Conservation (phyloP, 2,797 vertebrate genomes). For the Perdix hodgsoniae region DNA sequence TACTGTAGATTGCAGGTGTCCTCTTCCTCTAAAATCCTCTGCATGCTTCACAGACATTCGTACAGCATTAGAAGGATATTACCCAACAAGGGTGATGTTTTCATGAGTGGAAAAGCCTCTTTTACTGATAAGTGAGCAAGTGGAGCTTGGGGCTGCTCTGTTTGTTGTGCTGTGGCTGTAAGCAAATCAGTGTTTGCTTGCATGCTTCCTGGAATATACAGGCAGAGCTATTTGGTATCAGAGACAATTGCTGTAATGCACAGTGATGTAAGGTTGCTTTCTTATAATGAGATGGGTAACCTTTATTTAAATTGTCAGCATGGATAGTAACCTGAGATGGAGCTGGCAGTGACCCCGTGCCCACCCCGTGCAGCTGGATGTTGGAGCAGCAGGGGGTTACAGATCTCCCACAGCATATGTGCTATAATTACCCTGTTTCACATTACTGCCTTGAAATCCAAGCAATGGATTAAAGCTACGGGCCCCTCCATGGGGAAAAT, state of each 20-base stretch:
- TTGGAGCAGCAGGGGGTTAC: neutral
- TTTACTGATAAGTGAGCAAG: neutral
- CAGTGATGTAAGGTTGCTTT: neutral
- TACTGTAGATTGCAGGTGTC: neutral
- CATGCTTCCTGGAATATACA: neutral
- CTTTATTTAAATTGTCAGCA: neutral
- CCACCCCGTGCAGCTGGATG: neutral
- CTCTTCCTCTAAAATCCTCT: neutral
- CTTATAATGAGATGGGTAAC: neutral
- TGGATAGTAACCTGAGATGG: neutral
- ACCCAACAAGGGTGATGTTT: neutral
- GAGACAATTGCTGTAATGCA: neutral
- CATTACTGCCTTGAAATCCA: conserved; percentile 22
- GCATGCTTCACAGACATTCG: fast-evolving
- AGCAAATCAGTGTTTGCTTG: neutral
- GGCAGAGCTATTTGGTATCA: neutral
- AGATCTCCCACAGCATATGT: neutral
- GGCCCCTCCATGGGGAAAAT: neutral
- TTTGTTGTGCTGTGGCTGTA: neutral
- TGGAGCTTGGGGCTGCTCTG: neutral
- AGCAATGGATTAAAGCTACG: neutral
- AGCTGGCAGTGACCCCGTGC: neutral
- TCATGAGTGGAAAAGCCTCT: neutral
- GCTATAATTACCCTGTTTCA: conserved; percentile 36
- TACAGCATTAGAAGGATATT: neutral